Percentiles rank a stretch among this genome's conserved stretches.
These are phyloP conservation scores for Alaudala cheleensis DNA, from an alignment of 2,113 vertebrate genomes.

Conservation along the genomic window DNA sequence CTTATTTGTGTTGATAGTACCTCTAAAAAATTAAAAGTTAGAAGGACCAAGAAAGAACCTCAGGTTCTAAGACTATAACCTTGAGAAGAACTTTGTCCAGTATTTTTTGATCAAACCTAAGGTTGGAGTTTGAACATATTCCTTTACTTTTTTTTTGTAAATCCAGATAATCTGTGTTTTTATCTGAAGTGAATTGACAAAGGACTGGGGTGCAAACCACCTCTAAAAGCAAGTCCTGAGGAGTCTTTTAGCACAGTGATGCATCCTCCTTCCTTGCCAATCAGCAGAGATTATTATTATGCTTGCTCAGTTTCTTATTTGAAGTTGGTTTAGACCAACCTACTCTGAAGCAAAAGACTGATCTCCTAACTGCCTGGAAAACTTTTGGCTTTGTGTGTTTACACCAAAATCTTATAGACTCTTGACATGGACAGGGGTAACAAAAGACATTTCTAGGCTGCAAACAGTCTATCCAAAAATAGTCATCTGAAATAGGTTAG, in stretches of 20 bases:
- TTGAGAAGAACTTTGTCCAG: background rate
- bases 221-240: background rate
- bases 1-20: background rate
- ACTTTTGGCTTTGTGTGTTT: background rate
- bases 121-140: background rate
- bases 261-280: background rate
- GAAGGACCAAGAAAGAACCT: background rate
- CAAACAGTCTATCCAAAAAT: background rate
- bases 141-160: background rate
- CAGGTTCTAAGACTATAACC: background rate
- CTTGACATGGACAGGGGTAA: background rate
- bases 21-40: background rate
- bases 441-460: slow-evolving; percentile 14
- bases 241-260: background rate
- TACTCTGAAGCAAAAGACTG: background rate
- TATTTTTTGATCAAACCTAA: background rate
- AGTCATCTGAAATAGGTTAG: background rate
- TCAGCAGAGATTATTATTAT: background rate
- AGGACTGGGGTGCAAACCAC: background rate
- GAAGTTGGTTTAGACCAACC: background rate
- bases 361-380: background rate
- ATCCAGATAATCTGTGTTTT: background rate
- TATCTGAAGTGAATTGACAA: background rate
- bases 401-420: background rate
- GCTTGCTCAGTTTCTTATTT: background rate